Evolutionary conservation across 1,140 invertebrate species (phyloP).

Genomic region (Drosophila watanabei): DNA sequence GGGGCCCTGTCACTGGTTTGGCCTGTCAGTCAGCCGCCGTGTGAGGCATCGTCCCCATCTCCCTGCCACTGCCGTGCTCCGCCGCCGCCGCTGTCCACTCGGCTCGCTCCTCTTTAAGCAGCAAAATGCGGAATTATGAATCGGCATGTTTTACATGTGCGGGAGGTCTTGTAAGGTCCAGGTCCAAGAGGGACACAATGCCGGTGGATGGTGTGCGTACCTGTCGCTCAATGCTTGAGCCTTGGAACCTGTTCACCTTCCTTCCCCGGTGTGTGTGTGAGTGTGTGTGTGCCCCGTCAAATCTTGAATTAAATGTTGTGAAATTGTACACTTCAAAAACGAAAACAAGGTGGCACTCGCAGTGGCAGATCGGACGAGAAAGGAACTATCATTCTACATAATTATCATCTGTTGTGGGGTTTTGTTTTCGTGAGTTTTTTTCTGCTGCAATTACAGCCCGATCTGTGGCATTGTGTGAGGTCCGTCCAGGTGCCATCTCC

Average conservation of each 20-base stretch:
- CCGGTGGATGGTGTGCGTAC: conserved; percentile 42
- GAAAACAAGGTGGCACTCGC: conserved; percentile 41
- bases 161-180: conserved; percentile 78
- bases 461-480: conserved; percentile 29
- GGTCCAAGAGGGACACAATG: conserved; percentile 12
- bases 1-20: not conserved
- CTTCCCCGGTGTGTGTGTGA: not conserved
- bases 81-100: conserved; percentile 24
- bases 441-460: conserved; percentile 31
- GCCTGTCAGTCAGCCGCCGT: conserved; percentile 72
- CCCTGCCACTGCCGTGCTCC: conserved; percentile 19
- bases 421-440: conserved; percentile 25
- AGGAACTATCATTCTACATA: conserved; percentile 83
- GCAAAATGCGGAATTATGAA: conserved; percentile 83
- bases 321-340: conserved; percentile 81
- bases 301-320: conserved; percentile 84
- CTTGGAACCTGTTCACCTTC: conserved; percentile 62
- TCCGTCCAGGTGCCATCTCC: conserved; percentile 3
- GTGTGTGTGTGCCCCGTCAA: conserved; percentile 51
- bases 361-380: conserved; percentile 41
- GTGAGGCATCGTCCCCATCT: conserved; percentile 46
- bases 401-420: conserved; percentile 65
- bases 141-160: conserved; percentile 85
- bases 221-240: conserved; percentile 41
- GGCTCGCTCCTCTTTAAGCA: conserved; percentile 63